Base-by-base conservation (phyloP, 2,797 vertebrate genomes). In the Yasuhikotakia modesta region DNA sequence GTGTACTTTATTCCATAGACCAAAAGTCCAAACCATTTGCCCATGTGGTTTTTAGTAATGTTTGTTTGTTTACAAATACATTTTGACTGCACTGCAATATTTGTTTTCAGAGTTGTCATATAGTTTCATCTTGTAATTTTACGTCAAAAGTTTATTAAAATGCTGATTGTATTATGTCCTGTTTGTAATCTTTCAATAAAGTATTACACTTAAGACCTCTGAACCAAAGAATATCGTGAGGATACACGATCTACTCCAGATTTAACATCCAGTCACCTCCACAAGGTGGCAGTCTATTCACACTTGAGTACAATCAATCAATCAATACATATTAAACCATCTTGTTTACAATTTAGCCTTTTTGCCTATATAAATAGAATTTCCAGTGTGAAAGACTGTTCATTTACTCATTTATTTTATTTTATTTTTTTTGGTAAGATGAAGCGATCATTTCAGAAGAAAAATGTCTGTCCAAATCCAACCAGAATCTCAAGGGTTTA, bases 21-120 rank as follows among this genome's bases (percentile, higher is more conserved):
- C 53, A n/a, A 76, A 45, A 65, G 80, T 82, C 48, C 70, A 21
- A 21, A 46, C 45, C 4, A 19, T 48, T n/a, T 87, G 82, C 35
- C 30, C 35, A 67, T 88, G 84, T 76, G 57, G 46, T 21, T 58
- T 61, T 55, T 65, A 70, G 52, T 86, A 22, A 79, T 32, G 7
- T 16, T 55, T 30, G 2, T 39, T 16, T 30, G 13, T 58, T 7
- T 53, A 60, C 19, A 19, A n/a, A n/a, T 16, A n/a, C 6, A 16
- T 53, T 53, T 48, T n/a, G 13, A 48, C 13, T 32, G 32, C 58
- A 32, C 17, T 32, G 0, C 7, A 61, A 17, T 4, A 61, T 61
- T 2, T 2, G 17, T 8, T n/a, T 61, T 30, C 14, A 60, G 30
- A 3, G n/a, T 7, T 35, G 58, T 58, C 5, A 14, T 14, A 5